Conservation (phyloP, 2,888 invertebrate genomes). For the Drosophila prostipennis region DNA sequence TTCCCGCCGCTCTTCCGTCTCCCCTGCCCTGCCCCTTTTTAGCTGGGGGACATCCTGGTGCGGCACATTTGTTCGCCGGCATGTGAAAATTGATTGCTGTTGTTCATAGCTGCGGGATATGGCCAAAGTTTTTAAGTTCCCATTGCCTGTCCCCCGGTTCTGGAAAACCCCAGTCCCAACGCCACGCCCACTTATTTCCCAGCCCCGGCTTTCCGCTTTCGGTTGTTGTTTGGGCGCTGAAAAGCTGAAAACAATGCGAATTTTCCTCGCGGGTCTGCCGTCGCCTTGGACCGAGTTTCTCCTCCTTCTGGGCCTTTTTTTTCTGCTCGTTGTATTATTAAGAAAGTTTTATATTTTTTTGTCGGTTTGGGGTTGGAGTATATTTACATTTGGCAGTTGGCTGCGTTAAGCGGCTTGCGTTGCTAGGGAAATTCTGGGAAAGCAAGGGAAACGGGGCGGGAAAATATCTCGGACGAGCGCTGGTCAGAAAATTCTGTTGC, state of each 20-base stretch:
- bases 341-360: conserved; percentile 75
- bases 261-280: conserved; percentile 76
- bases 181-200: conserved; percentile 1
- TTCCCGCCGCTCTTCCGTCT: neutral
- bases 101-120: conserved; percentile 80
- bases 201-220: conserved; percentile 44
- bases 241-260: conserved; percentile 78
- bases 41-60: conserved; percentile 60
- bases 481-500: conserved; percentile 57
- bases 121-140: conserved; percentile 77
- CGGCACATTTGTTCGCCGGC: conserved; percentile 76
- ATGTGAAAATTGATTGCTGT: conserved; percentile 79
- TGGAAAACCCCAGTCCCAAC: conserved; percentile 5
- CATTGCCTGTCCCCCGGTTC: conserved; percentile 41
- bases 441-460: conserved; percentile 11
- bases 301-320: conserved; percentile 23
- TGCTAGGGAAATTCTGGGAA: conserved; percentile 58
- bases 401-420: conserved; percentile 78
- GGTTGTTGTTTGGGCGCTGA: conserved; percentile 69
- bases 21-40: neutral
- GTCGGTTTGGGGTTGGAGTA: conserved; percentile 66
- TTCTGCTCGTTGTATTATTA: conserved; percentile 67
- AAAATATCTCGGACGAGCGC: conserved; percentile 19
- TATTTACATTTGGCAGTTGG: conserved; percentile 78
- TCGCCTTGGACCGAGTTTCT: conserved; percentile 68